Conservation (phyloP, 2,113 vertebrate species). For the Hippoglossus stenolepis region DNA sequence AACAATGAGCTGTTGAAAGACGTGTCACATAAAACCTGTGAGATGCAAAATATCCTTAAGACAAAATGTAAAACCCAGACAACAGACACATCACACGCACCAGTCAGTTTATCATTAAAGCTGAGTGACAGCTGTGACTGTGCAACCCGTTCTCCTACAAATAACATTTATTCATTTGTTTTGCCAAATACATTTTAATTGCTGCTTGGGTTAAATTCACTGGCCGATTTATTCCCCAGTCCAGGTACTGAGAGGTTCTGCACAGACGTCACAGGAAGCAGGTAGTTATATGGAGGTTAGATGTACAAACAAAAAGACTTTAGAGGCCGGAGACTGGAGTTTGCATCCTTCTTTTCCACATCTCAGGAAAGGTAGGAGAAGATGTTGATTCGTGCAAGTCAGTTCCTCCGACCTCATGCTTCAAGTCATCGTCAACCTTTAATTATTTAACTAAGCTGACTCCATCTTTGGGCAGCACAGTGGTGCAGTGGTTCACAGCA, state of each 20-base stretch:
- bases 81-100: background rate
- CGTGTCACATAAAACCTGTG: background rate
- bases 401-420: background rate
- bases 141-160: background rate
- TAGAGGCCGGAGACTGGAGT: background rate
- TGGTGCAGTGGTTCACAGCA: background rate
- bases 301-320: no score
- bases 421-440: background rate
- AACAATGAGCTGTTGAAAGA: background rate
- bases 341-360: background rate
- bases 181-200: background rate
- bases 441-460: background rate
- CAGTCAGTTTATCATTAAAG: background rate
- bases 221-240: background rate
- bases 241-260: background rate
- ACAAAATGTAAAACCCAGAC: background rate
- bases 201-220: background rate
- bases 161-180: background rate
- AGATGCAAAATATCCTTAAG: background rate
- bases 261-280: no score
- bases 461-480: background rate
- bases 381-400: background rate
- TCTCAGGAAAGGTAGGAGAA: background rate
- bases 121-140: background rate
- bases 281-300: no score